These are phyloP conservation scores for Xanthorhoe spadicearia DNA, from an alignment of 2,888 invertebrate genomes.

Conservation along the genomic window DNA sequence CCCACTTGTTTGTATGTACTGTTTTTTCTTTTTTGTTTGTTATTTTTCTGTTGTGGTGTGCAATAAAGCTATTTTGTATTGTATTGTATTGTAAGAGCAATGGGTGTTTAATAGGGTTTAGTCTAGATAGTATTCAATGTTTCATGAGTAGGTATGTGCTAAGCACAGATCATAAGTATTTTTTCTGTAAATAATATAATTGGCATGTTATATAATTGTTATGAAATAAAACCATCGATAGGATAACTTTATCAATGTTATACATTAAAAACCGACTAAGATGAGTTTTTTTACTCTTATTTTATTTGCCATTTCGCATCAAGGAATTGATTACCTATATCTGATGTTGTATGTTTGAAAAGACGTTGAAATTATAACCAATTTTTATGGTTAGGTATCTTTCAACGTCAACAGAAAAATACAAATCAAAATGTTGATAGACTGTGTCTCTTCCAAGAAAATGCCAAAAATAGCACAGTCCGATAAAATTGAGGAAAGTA, in stretches of 20 bases:
- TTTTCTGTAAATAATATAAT: conserved; percentile 5
- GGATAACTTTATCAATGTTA: conserved; percentile 4
- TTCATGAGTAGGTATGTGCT: conserved; percentile 49
- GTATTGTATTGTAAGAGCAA: no score
- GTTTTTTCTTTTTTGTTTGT: no score
- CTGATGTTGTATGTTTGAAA: not conserved
- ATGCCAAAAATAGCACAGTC: not conserved
- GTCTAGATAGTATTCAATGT: conserved; percentile 18
- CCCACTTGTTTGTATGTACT: no score
- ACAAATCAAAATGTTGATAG: not conserved
- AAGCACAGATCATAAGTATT: conserved; percentile 43
- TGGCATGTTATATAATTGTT: not conserved
- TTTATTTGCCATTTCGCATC: no score
- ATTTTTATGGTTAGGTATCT: no score
- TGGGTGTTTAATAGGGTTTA: conserved; percentile 7
- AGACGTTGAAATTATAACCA: not conserved
- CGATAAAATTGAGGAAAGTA: not conserved
- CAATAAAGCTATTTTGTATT: no score
- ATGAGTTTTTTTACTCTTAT: not conserved
- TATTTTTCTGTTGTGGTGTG: no score
- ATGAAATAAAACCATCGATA: not conserved
- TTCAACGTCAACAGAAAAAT: not conserved
- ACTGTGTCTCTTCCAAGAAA: not conserved
- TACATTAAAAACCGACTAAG: not conserved
- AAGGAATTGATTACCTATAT: not conserved